Percentiles rank a stretch among this genome's conserved stretches.
Evolutionary conservation across 2,797 vertebrate species (phyloP).

Genomic region (Cynopterus sphinx): DNA sequence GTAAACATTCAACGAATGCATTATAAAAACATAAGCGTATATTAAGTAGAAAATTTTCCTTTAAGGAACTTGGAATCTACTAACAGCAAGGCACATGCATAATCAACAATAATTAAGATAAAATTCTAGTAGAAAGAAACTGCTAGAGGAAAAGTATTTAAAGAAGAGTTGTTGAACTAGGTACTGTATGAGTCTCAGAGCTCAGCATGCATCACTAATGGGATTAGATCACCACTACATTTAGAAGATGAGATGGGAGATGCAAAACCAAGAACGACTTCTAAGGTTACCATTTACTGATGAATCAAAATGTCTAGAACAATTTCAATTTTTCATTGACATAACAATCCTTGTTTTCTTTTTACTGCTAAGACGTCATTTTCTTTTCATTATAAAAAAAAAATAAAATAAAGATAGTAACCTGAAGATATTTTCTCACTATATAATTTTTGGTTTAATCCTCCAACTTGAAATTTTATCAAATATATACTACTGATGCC

Average conservation of each 20-base stretch:
- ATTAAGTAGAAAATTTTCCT: constrained; percentile 20
- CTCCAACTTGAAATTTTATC: not conserved
- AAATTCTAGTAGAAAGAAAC: not conserved
- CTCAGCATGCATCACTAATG: not conserved
- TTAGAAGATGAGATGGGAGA: not conserved
- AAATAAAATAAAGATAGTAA: not conserved
- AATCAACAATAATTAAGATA: not conserved
- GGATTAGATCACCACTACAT: not conserved
- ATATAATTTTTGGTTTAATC: not conserved
- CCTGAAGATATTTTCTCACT: not conserved
- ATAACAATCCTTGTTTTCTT: not conserved
- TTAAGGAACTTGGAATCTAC: constrained; percentile 6
- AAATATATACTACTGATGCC: not conserved
- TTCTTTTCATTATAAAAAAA: not conserved
- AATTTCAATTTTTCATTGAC: not conserved
- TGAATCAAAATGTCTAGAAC: not conserved
- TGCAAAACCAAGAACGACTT: not conserved
- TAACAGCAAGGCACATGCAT: constrained; percentile 30
- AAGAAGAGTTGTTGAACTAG: not conserved
- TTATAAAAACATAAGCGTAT: not conserved
- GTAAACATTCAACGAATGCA: constrained; percentile 58
- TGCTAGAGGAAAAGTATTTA: not conserved
- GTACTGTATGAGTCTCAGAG: not conserved
- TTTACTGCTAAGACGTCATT: not conserved
- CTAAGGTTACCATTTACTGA: not conserved